phyloP scores from a whole-genome alignment of 2,888 invertebrate genomes.

The Sinelater perroti region DNA sequence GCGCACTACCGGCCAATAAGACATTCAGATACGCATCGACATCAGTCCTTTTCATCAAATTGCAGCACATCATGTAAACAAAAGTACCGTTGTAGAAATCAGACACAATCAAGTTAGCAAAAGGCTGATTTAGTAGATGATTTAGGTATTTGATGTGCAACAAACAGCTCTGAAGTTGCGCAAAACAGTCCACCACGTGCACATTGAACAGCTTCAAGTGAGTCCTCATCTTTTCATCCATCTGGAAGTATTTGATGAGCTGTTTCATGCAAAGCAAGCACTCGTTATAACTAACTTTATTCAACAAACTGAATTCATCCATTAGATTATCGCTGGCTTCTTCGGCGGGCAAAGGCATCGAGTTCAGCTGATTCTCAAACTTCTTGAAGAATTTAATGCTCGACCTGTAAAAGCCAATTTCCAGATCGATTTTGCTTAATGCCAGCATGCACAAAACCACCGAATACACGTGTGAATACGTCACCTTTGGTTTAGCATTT shows the following conservation, averaged over 20 bases:
- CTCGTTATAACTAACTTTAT: constrained; percentile 66
- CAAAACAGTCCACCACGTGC: constrained; percentile 69
- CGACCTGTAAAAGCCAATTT: constrained; percentile 66
- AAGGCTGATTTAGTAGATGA: constrained; percentile 69
- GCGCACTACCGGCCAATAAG: constrained; percentile 50
- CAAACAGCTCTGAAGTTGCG: constrained; percentile 73
- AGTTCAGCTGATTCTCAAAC: constrained; percentile 56
- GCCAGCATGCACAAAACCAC: constrained; percentile 67
- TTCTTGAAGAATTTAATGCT: constrained; percentile 62
- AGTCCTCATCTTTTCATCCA: constrained; percentile 64
- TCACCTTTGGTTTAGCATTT: constrained; percentile 59
- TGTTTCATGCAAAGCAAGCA: constrained; percentile 67
- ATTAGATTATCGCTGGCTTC: background rate
- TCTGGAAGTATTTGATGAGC: constrained; percentile 68
- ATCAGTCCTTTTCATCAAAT: constrained; percentile 68
- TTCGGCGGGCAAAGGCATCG: too few relatives aligned
- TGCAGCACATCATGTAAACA: constrained; percentile 74
- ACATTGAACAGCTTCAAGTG: constrained; percentile 67
- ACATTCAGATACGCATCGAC: constrained; percentile 64
- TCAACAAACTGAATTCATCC: constrained; percentile 61
- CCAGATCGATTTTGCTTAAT: constrained; percentile 67
- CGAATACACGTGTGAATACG: constrained; percentile 64
- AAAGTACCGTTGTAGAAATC: constrained; percentile 79
- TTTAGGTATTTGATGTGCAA: constrained; percentile 71
- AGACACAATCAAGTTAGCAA: constrained; percentile 66